Base-by-base conservation (phyloP, 2,797 vertebrate genomes). In the Esox masquinongy region DNA sequence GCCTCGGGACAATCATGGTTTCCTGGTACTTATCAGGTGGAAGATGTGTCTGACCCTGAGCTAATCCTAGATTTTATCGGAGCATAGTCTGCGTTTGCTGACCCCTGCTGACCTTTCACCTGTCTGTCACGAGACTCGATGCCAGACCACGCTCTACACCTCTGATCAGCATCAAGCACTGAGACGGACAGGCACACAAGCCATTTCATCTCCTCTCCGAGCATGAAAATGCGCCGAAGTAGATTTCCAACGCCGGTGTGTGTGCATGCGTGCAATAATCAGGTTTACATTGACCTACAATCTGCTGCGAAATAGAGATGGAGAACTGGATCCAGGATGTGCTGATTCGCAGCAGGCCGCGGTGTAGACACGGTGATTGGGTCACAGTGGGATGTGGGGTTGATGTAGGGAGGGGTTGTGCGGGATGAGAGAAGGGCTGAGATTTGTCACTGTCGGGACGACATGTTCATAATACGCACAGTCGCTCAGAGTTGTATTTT, bases 51-150 rank as follows among this genome's bases (percentile, higher is more conserved):
- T 91, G 88, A 91, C 88, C 92, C 88, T 76, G 77, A 89, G 85
- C 77, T 94, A 93, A 94, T 94, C 89, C 90, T 82, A 85, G 91
- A 92, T 94, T 94, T 92, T 90, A 91, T 82, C 86, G 80, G 84
- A 87, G 83, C 87, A 87, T 83, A 86, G 88, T 90, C 87, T 82
- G 34, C 73, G 76, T 79, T 87, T 77, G 77, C 87, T 87, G 83
- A 85, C 84, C 86, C 81, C 81, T 75, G 34, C 70, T 17, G 79
- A 92, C 86, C 90, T 87, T 71, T 90, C 70, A 92, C 86, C 90
- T 87, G 69, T 90, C 70, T 34, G 70, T 86, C 80, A 87, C 77
- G 36, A 71, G 77, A 78, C 85, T 66, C 64, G 77, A 50, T 63
- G 78, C 73, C 29, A 26, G 56, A 74, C 50, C 26, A 47, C 66